Evolutionary conservation across 2,797 vertebrate genomes (phyloP), one percentile per base, ranked within the genome.

Genomic region (Strix occidentalis): DNA sequence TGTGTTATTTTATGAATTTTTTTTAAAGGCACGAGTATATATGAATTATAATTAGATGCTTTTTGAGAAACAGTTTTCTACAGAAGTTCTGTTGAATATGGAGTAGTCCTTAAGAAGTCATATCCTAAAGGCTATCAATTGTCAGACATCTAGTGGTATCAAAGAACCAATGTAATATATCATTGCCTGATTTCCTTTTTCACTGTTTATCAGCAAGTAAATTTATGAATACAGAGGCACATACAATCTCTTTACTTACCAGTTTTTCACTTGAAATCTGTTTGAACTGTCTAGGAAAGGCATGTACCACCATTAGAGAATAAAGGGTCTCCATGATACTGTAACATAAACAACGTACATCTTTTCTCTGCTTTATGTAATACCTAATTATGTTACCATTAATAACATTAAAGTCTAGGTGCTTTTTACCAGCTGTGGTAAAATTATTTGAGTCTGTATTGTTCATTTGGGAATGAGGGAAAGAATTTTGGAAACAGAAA

Each of bases 311-410:
- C 81, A 24, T 58, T 58, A 50, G 17, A 90, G 56, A 70, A 56
- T 31, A 89, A 82, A 76, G 8, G 9, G 13, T 54, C 39, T 77
- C 43, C 11, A 7, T 53, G 20, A 58, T 33, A 60, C 0, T 63
- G 10, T 46, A 51, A 54, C 0, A 0, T 81, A 43, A 76, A 72
- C 84, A 69, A 13, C 0, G 2, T 17, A 3, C 17, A 37, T 79
- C 8, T 88, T 82, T 87, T 88, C 48, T 61, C 31, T 56, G 46
- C 43, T 61, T 70, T 70, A 48, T 63, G 13, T 35, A 53, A 56
- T 56, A 72, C 25, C 14, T 48, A 48, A 50, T 79, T 72, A 58
- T 37, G 7, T 74, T 65, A 39, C 35, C 31, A 77, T 70, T 50
- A 89, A 64, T 65, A 88, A 43, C 17, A 83, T 53, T 48, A 35